Conservation (phyloP, 2,113 vertebrate species). For the Notarius lentiginosus region DNA sequence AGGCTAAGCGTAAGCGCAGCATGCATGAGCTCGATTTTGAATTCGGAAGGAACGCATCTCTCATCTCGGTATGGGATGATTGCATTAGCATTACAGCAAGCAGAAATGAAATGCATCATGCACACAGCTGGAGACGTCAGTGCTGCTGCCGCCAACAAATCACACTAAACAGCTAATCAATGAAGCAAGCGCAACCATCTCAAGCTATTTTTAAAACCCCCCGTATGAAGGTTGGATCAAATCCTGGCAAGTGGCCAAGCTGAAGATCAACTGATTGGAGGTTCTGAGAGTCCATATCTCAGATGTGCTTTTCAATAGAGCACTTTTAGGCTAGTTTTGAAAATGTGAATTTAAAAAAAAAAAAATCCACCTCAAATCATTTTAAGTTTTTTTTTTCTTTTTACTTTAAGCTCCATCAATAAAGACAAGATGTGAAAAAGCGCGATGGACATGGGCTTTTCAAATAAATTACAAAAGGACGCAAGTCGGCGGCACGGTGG, state of each 20-base stretch:
- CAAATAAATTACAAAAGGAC: neutral
- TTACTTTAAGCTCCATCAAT: neutral
- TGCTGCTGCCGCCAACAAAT: conserved; percentile 6
- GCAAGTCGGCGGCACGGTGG: neutral
- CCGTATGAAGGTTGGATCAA: neutral
- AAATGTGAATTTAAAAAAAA: neutral
- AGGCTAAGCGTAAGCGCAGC: neutral
- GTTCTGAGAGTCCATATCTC: neutral
- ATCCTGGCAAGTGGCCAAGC: neutral
- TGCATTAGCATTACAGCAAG: conserved; percentile 4
- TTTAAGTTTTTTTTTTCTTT: neutral
- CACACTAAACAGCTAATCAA: conserved; percentile 13
- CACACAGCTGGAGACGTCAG: conserved; percentile 11
- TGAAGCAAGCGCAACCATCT: neutral
- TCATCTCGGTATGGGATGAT: neutral
- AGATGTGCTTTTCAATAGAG: neutral
- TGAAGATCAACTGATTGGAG: neutral
- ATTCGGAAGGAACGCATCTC: neutral
- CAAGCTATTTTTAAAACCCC: neutral
- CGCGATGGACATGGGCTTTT: neutral
- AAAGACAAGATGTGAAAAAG: neutral
- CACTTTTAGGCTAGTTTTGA: neutral
- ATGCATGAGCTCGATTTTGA: neutral
- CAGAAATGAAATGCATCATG: neutral
- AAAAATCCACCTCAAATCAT: neutral